Evolutionary conservation across 2,113 vertebrate species (phyloP), one percentile per base, ranked within the genome.

Genomic region (Lutjanus erythropterus): DNA sequence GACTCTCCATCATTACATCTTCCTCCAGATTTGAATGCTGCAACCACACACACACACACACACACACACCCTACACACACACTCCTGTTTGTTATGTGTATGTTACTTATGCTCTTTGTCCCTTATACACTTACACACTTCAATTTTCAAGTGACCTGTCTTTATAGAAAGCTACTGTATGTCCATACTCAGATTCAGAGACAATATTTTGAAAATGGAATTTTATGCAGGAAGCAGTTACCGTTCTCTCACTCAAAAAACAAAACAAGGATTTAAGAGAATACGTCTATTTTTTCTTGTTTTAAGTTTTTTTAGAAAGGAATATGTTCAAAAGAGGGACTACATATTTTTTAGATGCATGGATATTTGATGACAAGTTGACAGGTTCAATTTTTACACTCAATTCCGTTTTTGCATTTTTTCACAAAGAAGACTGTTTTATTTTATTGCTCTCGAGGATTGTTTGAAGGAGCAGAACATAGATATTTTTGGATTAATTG

Each of bases 261-360:
- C 31, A 62, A 53, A 79, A 72, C 52, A 64, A 77, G 27, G 56
- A 78, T 62, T 71, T 65, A 68, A 77, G 29, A 86, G 44, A 73
- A 82, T 61, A 81, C 27, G 64, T 93, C 52, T 93, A 91, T 93
- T 80, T 91, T 92, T 91, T 89, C 79, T 90, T 83, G 25, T 86
- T 71, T 75, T 31, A 55, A 39, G 35, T 84, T 80, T 81, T 88
- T 87, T 88, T 86, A 84, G 72, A 86, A 89, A 89, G 71, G 71
- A 84, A 81, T 60, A 65, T 19, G 56, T 78, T 80, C 69, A 83
- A 78, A 46, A 83, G 71, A 90, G 78, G 85, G 74, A 77, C 75
- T 77, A 76, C 61, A 80, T 93, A 92, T 95, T 93, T 94, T 94
- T 90, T 94, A 91, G 71, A 61, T 49, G 75, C 84, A 89, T 72